Percentiles rank a stretch among this genome's conserved stretches.
These are phyloP conservation scores for Pseudococcus viburni DNA, from an alignment of 2,888 invertebrate species.

Conservation along the genomic window DNA sequence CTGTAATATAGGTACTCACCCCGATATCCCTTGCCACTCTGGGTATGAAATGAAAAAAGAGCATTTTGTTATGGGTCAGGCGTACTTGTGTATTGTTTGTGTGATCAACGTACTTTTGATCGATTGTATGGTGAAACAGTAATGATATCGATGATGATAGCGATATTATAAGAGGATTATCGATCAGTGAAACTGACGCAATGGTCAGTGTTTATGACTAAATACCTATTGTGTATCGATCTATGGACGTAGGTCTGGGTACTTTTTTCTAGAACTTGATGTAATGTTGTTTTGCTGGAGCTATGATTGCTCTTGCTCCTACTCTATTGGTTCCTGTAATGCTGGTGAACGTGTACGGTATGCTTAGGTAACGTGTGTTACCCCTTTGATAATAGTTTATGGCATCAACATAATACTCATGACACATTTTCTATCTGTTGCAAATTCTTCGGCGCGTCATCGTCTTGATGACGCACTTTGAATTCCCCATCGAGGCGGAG, in stretches of 20 bases:
- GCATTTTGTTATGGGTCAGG: conserved; percentile 65
- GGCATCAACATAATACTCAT: background rate
- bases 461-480: background rate
- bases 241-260: background rate
- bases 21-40: background rate
- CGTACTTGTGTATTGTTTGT: background rate
- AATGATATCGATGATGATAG: conserved; percentile 36
- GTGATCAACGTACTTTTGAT: background rate
- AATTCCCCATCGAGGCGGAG: background rate
- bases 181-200: background rate
- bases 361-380: background rate
- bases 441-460: background rate
- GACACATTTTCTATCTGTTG: background rate
- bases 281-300: background rate
- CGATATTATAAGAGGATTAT: background rate
- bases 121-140: conserved; percentile 12
- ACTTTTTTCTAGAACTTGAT: background rate
- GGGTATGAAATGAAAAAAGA: conserved; percentile 34
- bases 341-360: too few species aligned
- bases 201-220: background rate
- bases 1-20: background rate
- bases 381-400: background rate
- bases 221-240: background rate
- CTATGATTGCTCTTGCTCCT: too few species aligned
- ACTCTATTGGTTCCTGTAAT: too few species aligned